Percentiles rank a stretch among this genome's conserved stretches.
phyloP scores from a whole-genome alignment of 2,888 invertebrate genomes.

The Spatulosminthurus flaviceps region DNA sequence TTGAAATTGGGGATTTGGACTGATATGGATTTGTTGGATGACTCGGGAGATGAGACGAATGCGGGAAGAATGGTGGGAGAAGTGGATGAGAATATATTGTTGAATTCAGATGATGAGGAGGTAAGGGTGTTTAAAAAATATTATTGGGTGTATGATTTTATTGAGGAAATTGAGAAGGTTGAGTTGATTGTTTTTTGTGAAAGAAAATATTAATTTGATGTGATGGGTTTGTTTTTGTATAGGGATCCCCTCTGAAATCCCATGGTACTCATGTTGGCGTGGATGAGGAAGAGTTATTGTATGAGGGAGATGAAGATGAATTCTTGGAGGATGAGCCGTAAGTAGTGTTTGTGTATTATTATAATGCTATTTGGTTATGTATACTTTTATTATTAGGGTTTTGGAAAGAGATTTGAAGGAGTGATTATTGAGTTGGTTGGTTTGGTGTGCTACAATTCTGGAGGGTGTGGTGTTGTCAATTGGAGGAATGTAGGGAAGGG shows the following conservation, averaged over 20 bases:
- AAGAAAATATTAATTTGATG: neutral
- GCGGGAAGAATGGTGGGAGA: conserved; percentile 51
- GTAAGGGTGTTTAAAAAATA: too few relatives aligned
- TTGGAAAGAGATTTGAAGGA: too few relatives aligned
- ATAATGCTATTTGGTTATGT: conserved; percentile 3
- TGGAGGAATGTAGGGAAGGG: neutral
- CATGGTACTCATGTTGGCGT: conserved; percentile 20
- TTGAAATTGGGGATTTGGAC: conserved; percentile 51
- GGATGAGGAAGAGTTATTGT: conserved; percentile 46
- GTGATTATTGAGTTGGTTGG: too few relatives aligned
- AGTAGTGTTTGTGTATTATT: conserved; percentile 18
- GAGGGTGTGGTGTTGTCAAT: too few relatives aligned
- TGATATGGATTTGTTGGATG: conserved; percentile 59
- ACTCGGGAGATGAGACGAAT: conserved; percentile 57
- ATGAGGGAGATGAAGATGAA: conserved; percentile 45
- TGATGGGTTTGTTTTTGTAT: neutral
- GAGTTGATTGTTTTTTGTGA: too few relatives aligned
- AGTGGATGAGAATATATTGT: conserved; percentile 57
- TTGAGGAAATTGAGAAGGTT: too few relatives aligned
- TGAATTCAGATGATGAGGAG: conserved; percentile 62
- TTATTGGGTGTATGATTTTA: too few relatives aligned
- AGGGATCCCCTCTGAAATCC: conserved; percentile 25
- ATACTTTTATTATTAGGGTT: neutral
- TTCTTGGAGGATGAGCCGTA: conserved; percentile 32
- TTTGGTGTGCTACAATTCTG: too few relatives aligned